A percentile compares a stretch with the other conserved stretches of the same genome.
Evolutionary conservation across 2,797 vertebrate species (phyloP).

Genomic region (Notolepis coatsorum): DNA sequence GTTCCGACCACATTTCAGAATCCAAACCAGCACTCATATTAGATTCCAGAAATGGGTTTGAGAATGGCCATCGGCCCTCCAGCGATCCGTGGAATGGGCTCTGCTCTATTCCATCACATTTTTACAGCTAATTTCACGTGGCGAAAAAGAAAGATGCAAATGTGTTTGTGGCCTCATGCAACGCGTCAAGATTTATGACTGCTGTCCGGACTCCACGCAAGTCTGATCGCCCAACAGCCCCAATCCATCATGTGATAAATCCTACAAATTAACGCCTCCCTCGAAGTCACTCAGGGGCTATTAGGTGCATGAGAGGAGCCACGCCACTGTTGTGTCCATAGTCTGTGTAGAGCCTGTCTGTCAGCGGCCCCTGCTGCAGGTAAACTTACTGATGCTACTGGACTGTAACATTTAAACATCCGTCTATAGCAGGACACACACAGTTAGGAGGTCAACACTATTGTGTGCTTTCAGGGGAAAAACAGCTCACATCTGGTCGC

Average conservation of each 20-base stretch:
- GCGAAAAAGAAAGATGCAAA: constrained; percentile 65
- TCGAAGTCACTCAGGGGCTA: constrained; percentile 62
- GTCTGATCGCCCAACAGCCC: constrained; percentile 65
- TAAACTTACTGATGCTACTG: not conserved
- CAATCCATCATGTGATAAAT: constrained; percentile 74
- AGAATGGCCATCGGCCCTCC: constrained; percentile 46
- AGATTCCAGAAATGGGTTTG: constrained; percentile 49
- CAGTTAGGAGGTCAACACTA: not conserved
- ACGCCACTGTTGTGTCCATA: constrained; percentile 22
- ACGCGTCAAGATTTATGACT: constrained; percentile 73
- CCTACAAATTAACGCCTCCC: constrained; percentile 56
- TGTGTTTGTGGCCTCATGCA: constrained; percentile 67
- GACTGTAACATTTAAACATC: not conserved
- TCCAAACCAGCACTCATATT: constrained; percentile 41
- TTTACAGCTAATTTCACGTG: constrained; percentile 65
- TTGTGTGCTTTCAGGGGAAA: no score
- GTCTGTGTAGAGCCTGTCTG: not conserved
- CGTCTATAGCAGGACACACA: no score
- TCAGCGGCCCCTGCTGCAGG: not conserved
- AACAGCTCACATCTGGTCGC: not conserved
- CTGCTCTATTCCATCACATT: constrained; percentile 59
- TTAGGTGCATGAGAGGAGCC: constrained; percentile 61
- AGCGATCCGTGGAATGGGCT: constrained; percentile 55
- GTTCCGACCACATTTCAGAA: constrained; percentile 37
- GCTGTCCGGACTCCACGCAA: constrained; percentile 53